Base-by-base conservation (phyloP, 2,113 vertebrate species). In the Cynocephalus volans region DNA sequence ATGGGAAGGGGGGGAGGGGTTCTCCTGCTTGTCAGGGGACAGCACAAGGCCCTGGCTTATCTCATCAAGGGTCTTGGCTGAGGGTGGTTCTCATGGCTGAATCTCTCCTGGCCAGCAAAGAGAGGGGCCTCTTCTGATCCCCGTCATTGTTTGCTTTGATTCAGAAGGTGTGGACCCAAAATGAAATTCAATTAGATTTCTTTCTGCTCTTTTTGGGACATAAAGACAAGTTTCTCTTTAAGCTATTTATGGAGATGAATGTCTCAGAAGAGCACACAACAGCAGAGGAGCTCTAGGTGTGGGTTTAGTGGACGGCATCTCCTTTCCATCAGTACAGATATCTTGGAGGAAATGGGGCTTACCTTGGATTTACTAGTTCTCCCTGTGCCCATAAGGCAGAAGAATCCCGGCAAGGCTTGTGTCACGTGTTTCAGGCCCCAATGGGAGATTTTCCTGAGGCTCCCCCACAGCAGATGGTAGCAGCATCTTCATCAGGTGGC, bases 81-180 rank as follows among this genome's bases (percentile, higher is more conserved):
- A 83, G 48, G 19, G 24, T n/a, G 72, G 9, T 75, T 9, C 52
- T 92, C 23, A 36, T 1, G 3, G 28, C 33, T 19, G 12, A 82
- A 2, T 50, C 15, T 95, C 36, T 62, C 9, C 54, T 19, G 21
- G 54, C 58, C 56, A 52, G 73, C 18, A 48, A 58, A 70, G 72
- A 94, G 18, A 89, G 24, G n/a, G 19, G 31, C 52, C 17, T 93
- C 60, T 15, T 62, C n/a, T 85, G n/a, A 60, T 23, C 7, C 6
- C 82, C 84, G 64, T 69, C 52, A 65, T 41, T 50, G 18, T 79
- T 88, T 82, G 12, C 69, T 91, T 93, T 96, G 64, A 62, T 69
- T 13, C 19, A 64, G 80, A 93, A 96, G 89, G 70, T 69, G 62
- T 86, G 60, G 52, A 18, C 17, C 48, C 62, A 50, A 79, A 26